Percentiles rank a stretch among this genome's conserved stretches.
Conservation (phyloP, 2,113 vertebrate genomes). For the Platichthys flesus region DNA sequence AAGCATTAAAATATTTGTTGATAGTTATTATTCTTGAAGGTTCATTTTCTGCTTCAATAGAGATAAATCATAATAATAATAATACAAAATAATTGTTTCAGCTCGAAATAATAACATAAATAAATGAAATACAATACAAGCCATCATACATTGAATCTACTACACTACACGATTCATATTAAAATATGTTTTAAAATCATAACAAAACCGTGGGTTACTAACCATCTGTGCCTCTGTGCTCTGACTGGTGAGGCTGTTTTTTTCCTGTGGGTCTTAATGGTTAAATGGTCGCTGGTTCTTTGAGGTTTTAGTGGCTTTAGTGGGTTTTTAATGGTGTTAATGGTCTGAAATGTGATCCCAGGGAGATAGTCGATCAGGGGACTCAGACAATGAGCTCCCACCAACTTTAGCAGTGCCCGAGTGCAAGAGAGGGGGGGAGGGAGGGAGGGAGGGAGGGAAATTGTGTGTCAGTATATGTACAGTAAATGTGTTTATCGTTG, state of each 20-base stretch:
- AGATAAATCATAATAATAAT: no score
- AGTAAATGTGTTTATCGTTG: conserved; percentile 46
- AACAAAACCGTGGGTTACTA: conserved; percentile 18
- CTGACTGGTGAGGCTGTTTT: conserved; percentile 28
- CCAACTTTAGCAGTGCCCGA: conserved; percentile 47
- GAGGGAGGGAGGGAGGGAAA: conserved; percentile 30
- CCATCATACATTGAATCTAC: not conserved
- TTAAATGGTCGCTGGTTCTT: conserved; percentile 78
- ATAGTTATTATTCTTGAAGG: no score
- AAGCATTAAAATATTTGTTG: no score
- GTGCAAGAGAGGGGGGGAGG: conserved; percentile 41
- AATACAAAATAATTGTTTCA: no score
- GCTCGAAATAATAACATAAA: not conserved
- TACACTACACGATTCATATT: not conserved
- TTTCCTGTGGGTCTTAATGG: conserved; percentile 73
- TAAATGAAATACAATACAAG: not conserved
- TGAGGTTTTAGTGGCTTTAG: conserved; percentile 83
- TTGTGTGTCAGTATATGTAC: conserved; percentile 56
- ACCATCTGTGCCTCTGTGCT: conserved; percentile 29
- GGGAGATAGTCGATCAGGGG: conserved; percentile 75
- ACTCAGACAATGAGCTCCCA: conserved; percentile 74
- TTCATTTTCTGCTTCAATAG: no score
- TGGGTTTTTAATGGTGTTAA: conserved; percentile 84
- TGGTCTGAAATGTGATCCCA: conserved; percentile 82
- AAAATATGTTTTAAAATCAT: conserved; percentile 18